Evolutionary conservation across 2,113 vertebrate genomes (phyloP).

Genomic region (Urocitellus parryii): DNA sequence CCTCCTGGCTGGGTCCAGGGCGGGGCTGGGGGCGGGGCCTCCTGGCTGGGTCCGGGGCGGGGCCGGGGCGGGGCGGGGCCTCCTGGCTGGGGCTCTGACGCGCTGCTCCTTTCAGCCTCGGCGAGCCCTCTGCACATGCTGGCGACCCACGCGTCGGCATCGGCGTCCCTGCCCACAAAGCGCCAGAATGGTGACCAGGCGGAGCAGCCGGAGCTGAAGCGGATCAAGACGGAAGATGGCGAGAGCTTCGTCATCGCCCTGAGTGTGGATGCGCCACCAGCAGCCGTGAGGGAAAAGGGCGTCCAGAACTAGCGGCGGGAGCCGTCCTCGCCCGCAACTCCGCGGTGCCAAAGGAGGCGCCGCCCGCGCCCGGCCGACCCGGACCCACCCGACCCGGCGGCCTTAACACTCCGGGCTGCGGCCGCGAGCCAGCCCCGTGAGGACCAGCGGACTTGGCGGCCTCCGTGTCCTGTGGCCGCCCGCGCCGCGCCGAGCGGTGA

Average conservation of each 20-base stretch:
- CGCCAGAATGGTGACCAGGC: constrained; percentile 93
- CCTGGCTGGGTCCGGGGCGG: no score
- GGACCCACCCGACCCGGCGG: no score
- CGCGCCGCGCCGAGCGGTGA: no score
- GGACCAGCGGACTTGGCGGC: no score
- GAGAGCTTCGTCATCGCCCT: constrained; percentile 88
- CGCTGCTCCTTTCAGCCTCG: constrained; percentile 83
- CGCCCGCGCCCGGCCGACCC: no score
- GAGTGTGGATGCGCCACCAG: constrained; percentile 88
- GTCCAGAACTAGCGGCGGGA: constrained; percentile 89
- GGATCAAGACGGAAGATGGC: constrained; percentile 90
- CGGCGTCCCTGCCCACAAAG: constrained; percentile 97
- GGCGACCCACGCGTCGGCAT: constrained; percentile 96
- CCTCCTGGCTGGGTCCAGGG: no score
- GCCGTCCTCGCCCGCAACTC: constrained; percentile 75
- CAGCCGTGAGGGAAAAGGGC: constrained; percentile 89
- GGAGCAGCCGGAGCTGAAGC: constrained; percentile 91
- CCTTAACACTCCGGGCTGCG: no score
- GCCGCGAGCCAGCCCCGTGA: no score
- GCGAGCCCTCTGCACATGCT: constrained; percentile 96
- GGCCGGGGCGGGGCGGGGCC: no score
- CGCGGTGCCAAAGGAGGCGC: no score
- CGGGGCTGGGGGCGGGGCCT: no score
- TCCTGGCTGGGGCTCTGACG: constrained; percentile 32
- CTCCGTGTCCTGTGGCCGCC: no score